phyloP scores from a whole-genome alignment of 2,797 vertebrate genomes.

The Luscinia luscinia region DNA sequence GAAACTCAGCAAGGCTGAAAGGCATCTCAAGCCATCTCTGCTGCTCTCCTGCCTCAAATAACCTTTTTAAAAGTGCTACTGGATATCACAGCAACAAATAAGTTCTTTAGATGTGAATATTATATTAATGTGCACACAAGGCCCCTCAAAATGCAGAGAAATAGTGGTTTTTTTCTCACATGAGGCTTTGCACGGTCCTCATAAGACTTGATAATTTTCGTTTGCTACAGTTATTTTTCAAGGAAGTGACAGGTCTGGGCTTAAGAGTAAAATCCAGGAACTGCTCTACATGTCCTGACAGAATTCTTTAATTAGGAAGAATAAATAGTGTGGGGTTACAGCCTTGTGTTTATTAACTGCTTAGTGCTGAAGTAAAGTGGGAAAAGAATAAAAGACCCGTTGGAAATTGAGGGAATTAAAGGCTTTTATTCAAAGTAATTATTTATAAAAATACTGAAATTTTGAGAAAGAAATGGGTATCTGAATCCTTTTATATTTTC shows the following conservation, averaged over 20 bases:
- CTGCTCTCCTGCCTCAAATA: background rate
- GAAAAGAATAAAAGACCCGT: background rate
- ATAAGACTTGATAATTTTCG: background rate
- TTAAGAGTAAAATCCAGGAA: slow-evolving; percentile 12
- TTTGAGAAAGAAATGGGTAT: background rate
- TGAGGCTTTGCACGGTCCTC: background rate
- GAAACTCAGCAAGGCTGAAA: background rate
- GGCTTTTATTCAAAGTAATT: background rate
- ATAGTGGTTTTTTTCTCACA: fast-evolving
- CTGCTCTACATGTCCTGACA: background rate
- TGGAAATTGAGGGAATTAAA: background rate
- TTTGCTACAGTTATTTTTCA: slow-evolving; percentile 17
- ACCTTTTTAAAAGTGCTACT: background rate
- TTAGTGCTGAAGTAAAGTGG: background rate
- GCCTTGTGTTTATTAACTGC: background rate
- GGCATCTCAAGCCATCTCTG: background rate
- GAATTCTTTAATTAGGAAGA: background rate
- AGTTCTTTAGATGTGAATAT: background rate
- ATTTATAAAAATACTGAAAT: background rate
- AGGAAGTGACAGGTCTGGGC: slow-evolving; percentile 9
- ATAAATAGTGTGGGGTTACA: background rate
- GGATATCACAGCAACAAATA: background rate
- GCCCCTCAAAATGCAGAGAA: background rate
- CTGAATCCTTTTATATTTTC: background rate
- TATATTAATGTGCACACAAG: background rate